phyloP scores from a whole-genome alignment of 2,797 vertebrate species.

The Urocyon cinereoargenteus region DNA sequence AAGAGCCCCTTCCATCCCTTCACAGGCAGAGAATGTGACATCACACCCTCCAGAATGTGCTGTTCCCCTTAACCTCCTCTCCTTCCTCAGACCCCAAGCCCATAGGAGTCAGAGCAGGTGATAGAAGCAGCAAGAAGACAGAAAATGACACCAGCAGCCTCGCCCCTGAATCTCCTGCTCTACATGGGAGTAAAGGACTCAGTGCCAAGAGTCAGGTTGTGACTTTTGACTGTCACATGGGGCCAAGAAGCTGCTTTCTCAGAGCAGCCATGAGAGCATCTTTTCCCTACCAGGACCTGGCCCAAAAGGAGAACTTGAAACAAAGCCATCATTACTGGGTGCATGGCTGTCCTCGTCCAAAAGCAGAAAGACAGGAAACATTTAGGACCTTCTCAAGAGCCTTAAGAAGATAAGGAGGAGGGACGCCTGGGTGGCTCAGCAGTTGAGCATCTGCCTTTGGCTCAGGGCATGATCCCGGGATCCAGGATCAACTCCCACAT shows the following conservation, averaged over 20 bases:
- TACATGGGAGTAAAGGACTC: accelerated
- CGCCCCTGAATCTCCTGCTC: accelerated
- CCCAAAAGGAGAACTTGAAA: not conserved
- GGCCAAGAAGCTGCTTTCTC: not conserved
- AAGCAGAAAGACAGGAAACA: not conserved
- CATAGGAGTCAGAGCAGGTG: not conserved
- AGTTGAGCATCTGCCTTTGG: no score
- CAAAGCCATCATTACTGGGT: not conserved
- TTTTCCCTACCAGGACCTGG: not conserved
- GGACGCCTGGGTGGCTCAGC: no score
- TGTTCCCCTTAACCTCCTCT: not conserved
- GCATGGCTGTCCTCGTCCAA: accelerated
- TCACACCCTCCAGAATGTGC: not conserved
- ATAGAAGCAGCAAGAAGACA: not conserved
- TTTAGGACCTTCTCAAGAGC: no score
- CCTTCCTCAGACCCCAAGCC: not conserved
- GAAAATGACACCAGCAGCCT: no score
- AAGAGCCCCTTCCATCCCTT: not conserved
- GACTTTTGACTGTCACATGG: accelerated
- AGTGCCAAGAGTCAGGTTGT: not conserved
- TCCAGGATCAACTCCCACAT: no score
- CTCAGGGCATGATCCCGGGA: no score
- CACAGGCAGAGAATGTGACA: not conserved
- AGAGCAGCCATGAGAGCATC: accelerated
- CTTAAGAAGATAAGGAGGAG: no score